phyloP scores from a whole-genome alignment of 2,113 vertebrate genomes.

The Arothron firmamentum region DNA sequence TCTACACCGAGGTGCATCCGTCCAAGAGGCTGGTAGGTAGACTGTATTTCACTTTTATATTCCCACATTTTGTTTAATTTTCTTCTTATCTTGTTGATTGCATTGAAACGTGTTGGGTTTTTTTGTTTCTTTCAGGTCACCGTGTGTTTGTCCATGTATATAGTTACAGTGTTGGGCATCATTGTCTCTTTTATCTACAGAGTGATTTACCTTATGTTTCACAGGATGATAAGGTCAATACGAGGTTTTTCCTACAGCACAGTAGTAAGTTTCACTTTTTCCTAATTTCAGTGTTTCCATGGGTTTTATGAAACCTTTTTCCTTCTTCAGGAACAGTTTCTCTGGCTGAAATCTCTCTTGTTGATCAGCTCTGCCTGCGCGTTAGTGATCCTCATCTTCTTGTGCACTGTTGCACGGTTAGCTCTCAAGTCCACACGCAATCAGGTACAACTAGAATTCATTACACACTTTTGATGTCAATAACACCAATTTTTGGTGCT shows the following conservation, averaged over 20 bases:
- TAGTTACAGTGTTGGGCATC: conserved; percentile 50
- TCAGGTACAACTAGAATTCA: conserved; percentile 41
- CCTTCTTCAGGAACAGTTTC: background rate
- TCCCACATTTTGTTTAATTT: background rate
- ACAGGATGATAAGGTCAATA: background rate
- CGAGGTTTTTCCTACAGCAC: rapidly evolving
- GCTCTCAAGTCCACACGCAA: conserved; percentile 55
- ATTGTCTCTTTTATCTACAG: conserved; percentile 22
- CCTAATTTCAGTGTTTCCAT: background rate
- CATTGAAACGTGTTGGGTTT: background rate
- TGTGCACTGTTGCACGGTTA: conserved; percentile 37
- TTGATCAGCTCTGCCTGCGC: conserved; percentile 31
- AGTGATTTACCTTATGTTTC: background rate
- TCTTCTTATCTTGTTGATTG: background rate
- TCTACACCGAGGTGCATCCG: conserved; percentile 57
- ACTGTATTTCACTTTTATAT: background rate
- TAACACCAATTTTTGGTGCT: no score
- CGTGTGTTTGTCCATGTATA: conserved; percentile 59
- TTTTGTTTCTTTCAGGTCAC: conserved; percentile 52
- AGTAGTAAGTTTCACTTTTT: conserved; percentile 3
- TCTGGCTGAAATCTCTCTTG: conserved; percentile 25
- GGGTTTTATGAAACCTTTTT: background rate
- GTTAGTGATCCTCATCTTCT: conserved; percentile 56
- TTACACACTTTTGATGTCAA: background rate
- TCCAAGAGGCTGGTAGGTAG: conserved; percentile 62